Base-by-base conservation (phyloP, 2,797 vertebrate species). In the Emydoidea blandingii region DNA sequence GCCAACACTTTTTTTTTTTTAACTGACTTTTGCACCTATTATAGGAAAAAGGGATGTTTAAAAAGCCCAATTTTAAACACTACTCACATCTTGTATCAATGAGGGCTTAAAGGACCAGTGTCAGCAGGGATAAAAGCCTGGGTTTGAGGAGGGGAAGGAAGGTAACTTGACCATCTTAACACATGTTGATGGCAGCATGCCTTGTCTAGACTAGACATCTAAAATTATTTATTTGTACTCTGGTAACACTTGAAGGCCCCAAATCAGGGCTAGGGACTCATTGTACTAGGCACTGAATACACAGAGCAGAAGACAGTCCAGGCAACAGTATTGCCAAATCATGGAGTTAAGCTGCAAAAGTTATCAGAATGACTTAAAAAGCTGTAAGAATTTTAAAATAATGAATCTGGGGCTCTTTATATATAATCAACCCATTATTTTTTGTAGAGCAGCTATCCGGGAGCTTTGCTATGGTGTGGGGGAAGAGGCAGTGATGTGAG, bases 201-300 rank as follows among this genome's bases (percentile, higher is more conserved):
- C 2, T 25, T 56, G 81, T 57, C 62, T 87, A 62, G 49, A 59
- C 27, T 11, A 44, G 93, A 37, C 29, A 80, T 78, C 14, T 47
- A 37, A 5, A 0, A 0, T 4, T 5, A 0, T 0, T 0, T 3
- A 4, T 4, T 0, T 2, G 5, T 21, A 29, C 68, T 5, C 59
- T 19, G 0, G 0, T 44, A 44, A 72, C 9, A 18, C 56, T 34
- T 1, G 14, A 81, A 50, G 21, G 76, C 80, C 49, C 14, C 2
- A 50, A 54, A 59, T 37, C 74, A 74, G 16, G 21, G 29, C 19
- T 21, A 23, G 23, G 72, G 19, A 23, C 23, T 74, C 37, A 25
- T 74, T 44, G 37, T 74, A 12, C 18, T 19, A 68, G 62, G 62
- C 34, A 68, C 34, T 18, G 18, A 37, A 72, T 12, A 41, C 16